These are phyloP conservation scores for Chloropsis hardwickii DNA, from an alignment of 2,113 vertebrate genomes.

Conservation along the genomic window DNA sequence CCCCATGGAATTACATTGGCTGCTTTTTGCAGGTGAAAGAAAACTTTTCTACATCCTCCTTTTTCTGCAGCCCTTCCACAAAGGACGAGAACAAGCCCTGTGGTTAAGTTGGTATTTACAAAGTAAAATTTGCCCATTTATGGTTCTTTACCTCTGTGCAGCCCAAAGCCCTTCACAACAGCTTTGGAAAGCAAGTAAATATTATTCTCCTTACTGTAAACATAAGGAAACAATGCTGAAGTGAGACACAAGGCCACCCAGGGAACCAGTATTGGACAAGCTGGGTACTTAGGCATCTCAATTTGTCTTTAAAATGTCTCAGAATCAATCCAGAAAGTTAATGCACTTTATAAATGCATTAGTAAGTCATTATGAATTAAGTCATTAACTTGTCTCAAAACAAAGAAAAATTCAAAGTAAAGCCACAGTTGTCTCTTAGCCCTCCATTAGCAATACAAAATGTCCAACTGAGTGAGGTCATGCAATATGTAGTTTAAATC, in stretches of 20 bases:
- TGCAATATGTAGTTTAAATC: background rate
- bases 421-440: background rate
- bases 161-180: background rate
- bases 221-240: background rate
- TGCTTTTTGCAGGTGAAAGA: background rate
- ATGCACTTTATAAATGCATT: background rate
- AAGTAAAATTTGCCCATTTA: background rate
- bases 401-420: background rate
- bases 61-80: background rate
- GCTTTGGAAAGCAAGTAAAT: slow-evolving; percentile 8
- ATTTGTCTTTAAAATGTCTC: background rate
- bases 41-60: background rate
- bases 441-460: background rate
- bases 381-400: background rate
- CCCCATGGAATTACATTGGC: background rate
- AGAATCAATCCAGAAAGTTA: background rate
- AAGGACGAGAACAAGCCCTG: background rate
- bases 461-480: background rate
- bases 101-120: background rate
- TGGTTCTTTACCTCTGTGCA: background rate
- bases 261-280: background rate
- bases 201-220: background rate
- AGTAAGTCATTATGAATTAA: background rate
- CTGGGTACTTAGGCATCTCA: background rate
- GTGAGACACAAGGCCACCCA: background rate